Conservation (phyloP, 2,888 invertebrate genomes). For the Sesamia inferens region DNA sequence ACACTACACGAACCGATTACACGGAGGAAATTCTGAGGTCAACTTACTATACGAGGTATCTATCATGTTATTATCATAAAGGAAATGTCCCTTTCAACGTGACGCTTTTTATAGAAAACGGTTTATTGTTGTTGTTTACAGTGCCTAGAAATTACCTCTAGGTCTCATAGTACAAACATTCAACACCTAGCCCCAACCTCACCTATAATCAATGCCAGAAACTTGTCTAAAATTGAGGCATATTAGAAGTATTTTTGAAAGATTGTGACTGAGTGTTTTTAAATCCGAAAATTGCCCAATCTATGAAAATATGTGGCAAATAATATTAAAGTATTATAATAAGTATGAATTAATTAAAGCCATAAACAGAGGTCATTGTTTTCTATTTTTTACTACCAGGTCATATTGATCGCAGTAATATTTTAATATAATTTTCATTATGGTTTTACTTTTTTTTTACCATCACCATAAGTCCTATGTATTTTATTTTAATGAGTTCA, state of each 20-base stretch:
- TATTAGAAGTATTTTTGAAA: neutral
- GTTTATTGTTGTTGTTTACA: conserved; percentile 4
- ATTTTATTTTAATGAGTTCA: neutral
- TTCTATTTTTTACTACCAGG: neutral
- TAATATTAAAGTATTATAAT: neutral
- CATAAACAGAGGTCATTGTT: neutral
- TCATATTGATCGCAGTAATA: neutral
- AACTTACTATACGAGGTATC: conserved; percentile 50
- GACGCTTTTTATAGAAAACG: conserved; percentile 3
- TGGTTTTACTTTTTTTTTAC: neutral
- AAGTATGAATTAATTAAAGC: neutral
- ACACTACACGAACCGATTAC: conserved; percentile 56
- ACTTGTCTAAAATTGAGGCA: neutral
- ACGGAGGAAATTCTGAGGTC: conserved; percentile 63
- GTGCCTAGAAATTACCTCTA: conserved; percentile 1
- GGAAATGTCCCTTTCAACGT: conserved; percentile 26
- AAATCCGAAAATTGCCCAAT: neutral
- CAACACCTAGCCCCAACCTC: neutral
- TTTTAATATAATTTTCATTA: neutral
- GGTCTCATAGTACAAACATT: neutral
- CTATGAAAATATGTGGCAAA: neutral
- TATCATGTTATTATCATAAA: conserved; percentile 47
- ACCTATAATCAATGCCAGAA: neutral
- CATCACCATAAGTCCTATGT: neutral
- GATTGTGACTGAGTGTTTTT: neutral